Evolutionary conservation across 2,888 invertebrate genomes (phyloP), one percentile per base, ranked within the genome.

Genomic region (Trisateles emortualis): DNA sequence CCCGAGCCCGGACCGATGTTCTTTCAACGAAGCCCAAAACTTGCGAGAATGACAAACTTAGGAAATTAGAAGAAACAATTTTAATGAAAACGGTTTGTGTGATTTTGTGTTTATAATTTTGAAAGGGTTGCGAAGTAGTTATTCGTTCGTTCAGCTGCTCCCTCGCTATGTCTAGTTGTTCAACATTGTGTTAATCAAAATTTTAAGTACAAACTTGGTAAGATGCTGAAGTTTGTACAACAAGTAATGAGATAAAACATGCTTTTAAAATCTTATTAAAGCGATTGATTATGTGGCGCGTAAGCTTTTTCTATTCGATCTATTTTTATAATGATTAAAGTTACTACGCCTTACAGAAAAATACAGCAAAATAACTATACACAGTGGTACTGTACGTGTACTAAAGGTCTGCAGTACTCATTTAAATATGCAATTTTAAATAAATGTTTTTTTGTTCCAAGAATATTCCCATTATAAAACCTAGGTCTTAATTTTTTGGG

Each of bases 11-110:
- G 52, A 52, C 62, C 62, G 58, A 68, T 66, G 53, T 63, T 61
- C 67, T 60, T 52, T 56, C 61, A 60, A 54, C 52, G 45, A 32
- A 42, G 44, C 64, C 72, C 60, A 52, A 71, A 75, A 64, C 64
- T 61, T 52, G 59, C 59, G 51, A 64, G 67, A 67, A 67, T 64
- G 71, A 74, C 72, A 66, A 77, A 70, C 74, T 76, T 74, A 71
- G 59, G 47, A 71, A 71, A 74, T 75, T 70, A 66, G 56, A 60
- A 64, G 59, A 60, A 70, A 64, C 59, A 59, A 64, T 71, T 68
- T 70, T 60, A 60, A 71, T 67, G 52, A 62, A 55, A 64, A 59
- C 48, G 29, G 68, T 61, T 68, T 58, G 46, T 43, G 50, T 45
- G 48, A 66, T 63, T 58, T 49, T 57, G 52, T 52, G 57, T 65